Percentiles rank a stretch among this genome's conserved stretches.
These are phyloP conservation scores for Sphaeridia pumilis DNA, from an alignment of 2,888 invertebrate genomes.

Conservation along the genomic window DNA sequence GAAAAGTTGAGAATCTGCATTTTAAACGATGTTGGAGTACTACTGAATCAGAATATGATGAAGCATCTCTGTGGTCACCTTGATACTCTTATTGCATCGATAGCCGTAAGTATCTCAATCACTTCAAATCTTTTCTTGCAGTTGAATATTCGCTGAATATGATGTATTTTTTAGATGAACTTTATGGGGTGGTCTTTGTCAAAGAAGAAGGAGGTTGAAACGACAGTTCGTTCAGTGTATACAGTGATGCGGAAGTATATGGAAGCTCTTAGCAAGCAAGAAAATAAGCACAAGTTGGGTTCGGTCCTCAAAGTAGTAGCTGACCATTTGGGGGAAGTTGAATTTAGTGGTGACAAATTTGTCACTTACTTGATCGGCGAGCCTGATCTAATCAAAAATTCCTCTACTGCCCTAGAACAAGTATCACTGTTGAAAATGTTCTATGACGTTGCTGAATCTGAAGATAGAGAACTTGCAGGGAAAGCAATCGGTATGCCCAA, in stretches of 20 bases:
- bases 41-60: conserved; percentile 5
- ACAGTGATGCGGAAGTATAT: conserved; percentile 7
- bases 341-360: not conserved
- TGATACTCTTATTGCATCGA: conserved; percentile 2
- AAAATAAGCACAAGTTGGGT: not conserved
- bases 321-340: not conserved
- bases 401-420: conserved; percentile 9
- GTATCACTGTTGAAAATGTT: conserved; percentile 11
- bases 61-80: conserved; percentile 9
- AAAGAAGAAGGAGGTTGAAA: conserved; percentile 5
- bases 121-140: too few species aligned
- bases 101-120: conserved; percentile 1
- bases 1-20: conserved; percentile 7
- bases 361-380: conserved; percentile 2
- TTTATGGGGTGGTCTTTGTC: not conserved
- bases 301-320: conserved; percentile 1
- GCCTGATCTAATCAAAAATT: conserved; percentile 5
- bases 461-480: not conserved
- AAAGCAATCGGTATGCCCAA: not conserved
- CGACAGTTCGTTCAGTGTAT: conserved; percentile 9
- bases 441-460: not conserved
- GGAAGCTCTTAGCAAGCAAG: not conserved
- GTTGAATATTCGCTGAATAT: too few species aligned
- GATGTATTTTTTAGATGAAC: conserved; percentile 2
- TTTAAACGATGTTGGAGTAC: conserved; percentile 2